These are phyloP conservation scores for Armadillidium nasatum DNA, from an alignment of 1,140 invertebrate genomes.

Conservation along the genomic window DNA sequence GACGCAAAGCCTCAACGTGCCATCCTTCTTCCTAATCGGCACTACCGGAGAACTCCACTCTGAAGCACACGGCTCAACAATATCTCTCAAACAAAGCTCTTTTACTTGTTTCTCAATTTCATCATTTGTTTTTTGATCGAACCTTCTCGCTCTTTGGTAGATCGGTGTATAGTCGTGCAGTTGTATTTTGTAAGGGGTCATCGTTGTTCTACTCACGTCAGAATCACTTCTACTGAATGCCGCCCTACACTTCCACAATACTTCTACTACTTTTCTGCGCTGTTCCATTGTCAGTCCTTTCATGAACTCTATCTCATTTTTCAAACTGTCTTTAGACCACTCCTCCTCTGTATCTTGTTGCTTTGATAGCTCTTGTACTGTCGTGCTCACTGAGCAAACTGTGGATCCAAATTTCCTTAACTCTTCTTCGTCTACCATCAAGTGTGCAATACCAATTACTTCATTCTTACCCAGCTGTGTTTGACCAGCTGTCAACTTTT, in stretches of 20 bases:
- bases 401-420: no score
- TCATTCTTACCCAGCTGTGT: no score
- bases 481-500: no score
- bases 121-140: neutral
- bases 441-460: no score
- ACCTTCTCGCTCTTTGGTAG: neutral
- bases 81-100: neutral
- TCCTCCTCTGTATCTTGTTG: no score
- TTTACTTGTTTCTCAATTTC: no score
- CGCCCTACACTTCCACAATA: neutral
- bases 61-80: neutral
- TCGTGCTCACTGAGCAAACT: no score
- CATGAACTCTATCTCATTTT: no score
- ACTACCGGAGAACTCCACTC: slow-evolving; percentile 7
- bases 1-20: slow-evolving; percentile 7
- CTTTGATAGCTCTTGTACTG: no score
- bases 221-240: neutral
- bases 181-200: neutral
- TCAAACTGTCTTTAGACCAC: no score
- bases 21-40: slow-evolving; percentile 12
- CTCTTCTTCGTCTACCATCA: no score
- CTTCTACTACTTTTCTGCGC: neutral
- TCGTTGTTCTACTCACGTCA: neutral
- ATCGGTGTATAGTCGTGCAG: neutral
- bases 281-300: no score